A percentile compares a stretch with the other conserved stretches of the same genome.
phyloP scores from a whole-genome alignment of 2,888 invertebrate species.

The Agrypnus murinus region DNA sequence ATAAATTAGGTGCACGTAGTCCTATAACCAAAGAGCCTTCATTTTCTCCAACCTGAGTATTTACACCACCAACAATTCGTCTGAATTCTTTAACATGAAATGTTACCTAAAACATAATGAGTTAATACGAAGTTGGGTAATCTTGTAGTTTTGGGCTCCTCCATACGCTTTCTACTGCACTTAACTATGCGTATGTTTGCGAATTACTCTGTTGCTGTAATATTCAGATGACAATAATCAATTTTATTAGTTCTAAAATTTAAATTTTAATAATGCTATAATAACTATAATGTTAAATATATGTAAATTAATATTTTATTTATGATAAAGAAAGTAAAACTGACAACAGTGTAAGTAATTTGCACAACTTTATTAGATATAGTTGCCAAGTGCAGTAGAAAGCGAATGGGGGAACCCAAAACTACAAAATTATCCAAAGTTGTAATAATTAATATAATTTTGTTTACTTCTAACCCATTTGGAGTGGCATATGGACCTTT shows the following conservation, averaged over 20 bases:
- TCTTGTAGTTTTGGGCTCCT: neutral
- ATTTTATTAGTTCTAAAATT: no score
- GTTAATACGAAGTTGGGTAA: neutral
- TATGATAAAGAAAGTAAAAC: no score
- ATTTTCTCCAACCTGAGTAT: conserved; percentile 92
- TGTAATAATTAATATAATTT: no score
- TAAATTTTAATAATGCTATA: no score
- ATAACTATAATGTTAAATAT: no score
- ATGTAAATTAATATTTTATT: no score
- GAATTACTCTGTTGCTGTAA: no score
- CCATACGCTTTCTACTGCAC: neutral
- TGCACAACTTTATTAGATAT: no score
- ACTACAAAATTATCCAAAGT: neutral
- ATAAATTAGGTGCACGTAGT: conserved; percentile 86
- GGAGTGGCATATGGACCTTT: conserved; percentile 84
- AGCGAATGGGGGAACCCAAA: neutral
- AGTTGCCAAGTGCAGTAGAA: no score
- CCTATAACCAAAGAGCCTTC: conserved; percentile 89
- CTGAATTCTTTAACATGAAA: conserved; percentile 90
- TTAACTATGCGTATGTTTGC: no score
- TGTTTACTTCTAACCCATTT: conserved; percentile 85
- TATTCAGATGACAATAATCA: no score
- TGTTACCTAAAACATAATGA: conserved; percentile 77
- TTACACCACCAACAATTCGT: conserved; percentile 88
- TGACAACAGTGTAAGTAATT: no score